Base-by-base conservation (phyloP, 1,140 invertebrate genomes). In the Bombus balteatus region DNA sequence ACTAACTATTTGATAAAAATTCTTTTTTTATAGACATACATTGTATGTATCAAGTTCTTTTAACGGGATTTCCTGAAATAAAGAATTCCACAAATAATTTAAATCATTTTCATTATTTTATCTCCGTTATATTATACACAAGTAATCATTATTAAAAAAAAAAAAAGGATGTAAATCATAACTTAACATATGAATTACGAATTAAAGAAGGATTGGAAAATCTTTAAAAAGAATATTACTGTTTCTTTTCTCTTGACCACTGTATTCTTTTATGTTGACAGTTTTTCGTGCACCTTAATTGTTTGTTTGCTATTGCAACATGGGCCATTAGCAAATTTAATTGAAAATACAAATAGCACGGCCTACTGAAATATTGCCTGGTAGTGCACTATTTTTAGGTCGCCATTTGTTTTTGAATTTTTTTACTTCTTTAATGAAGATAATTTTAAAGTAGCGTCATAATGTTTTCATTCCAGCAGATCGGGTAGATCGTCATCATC, bases 401-500 rank as follows among this genome's bases (percentile, higher is more conserved):
- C 86, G 87, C 85, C 81, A 91, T 87, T 87, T 87, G 77, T 85
- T 57, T 91, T 87, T 89, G 74, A 83, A 87, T 87, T 87, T 78
- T 62, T 77, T 85, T 87, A 81, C 89, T 62, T 88, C 81, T 80
- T 90, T 89, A 89, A 88, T 84, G 87, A 85, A 86, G 79, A 62
- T 89, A 88, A 84, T 89, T 93, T 88, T 91, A 76, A 77, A 86
- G 83, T 88, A 73, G 74, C 34, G 2, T 85, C 92, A 83, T 84
- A 90, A 72, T 79, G 47, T 70, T 73, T 93, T 95, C 91, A 96
- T 89, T 96, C 96, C 34, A 86, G 62, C 75, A 96, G 91, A 75
- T 96, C 96, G 1, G 96, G 96, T 89, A 96, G 92, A 71, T 96
- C 96, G 78, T 96, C 96, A 73, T 96, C 96, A 81, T 96, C 96